These are phyloP conservation scores for Agrochola lychnidis DNA, from an alignment of 2,888 invertebrate species.

Conservation along the genomic window DNA sequence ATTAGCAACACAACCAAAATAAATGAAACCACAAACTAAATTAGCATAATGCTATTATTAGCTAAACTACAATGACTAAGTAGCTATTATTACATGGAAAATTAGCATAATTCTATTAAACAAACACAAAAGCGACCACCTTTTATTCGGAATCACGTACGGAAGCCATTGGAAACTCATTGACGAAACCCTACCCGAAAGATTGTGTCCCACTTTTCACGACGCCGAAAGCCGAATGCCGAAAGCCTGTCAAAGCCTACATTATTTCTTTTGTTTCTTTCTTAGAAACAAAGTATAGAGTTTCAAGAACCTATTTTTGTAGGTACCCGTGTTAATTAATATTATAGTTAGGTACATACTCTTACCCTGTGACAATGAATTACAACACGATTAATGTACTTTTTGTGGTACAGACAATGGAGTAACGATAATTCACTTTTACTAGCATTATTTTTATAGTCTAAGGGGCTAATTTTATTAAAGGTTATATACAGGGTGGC, in stretches of 20 bases:
- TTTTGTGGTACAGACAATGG: not conserved
- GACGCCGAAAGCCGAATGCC: conserved; percentile 6
- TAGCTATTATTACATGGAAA: conserved; percentile 8
- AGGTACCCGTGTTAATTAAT: not conserved
- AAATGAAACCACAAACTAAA: conserved; percentile 17
- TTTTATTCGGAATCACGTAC: conserved; percentile 58
- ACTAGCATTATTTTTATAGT: not conserved
- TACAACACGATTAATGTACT: not conserved
- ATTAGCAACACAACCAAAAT: conserved; percentile 23
- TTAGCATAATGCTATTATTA: conserved; percentile 47
- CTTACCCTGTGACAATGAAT: not conserved
- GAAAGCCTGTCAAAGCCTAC: conserved; percentile 46
- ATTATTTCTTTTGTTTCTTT: conserved; percentile 58
- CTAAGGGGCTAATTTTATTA: no score
- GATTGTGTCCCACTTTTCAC: conserved; percentile 45
- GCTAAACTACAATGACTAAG: not conserved
- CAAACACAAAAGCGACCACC: conserved; percentile 20
- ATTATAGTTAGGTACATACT: no score
- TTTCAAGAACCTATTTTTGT: conserved; percentile 17
- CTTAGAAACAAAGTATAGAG: conserved; percentile 28
- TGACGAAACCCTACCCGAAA: conserved; percentile 48
- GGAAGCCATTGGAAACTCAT: conserved; percentile 58
- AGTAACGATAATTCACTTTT: not conserved
- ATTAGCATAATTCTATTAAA: conserved; percentile 51
- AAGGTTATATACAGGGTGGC: no score